Evolutionary conservation across 2,113 vertebrate genomes (phyloP), one percentile per base, ranked within the genome.

Genomic region (Platichthys flesus): DNA sequence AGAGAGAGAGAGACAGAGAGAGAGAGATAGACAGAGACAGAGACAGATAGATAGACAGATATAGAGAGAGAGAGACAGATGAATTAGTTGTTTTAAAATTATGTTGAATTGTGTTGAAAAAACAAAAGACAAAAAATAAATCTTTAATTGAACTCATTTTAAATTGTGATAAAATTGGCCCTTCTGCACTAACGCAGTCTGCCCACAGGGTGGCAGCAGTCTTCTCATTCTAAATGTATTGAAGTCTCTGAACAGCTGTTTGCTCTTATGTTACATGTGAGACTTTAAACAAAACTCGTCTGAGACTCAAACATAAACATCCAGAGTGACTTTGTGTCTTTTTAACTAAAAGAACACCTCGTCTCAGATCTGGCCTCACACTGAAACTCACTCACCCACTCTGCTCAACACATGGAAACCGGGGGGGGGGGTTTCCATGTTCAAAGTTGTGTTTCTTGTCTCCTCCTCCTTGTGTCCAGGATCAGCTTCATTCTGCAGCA

Each of bases 191-290:
- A 8, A 21, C n/a, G 10, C 20, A 18, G 14, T 23, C 3, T 52
- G 20, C 42, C 85, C 90, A 82, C 83, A 8, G 54, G 86, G n/a
- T 67, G 83, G 77, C 79, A 28, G 28, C 67, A 81, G 12, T 8
- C 20, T 2, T 13, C 24, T 3, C 0, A 3, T n/a, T 8, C 15
- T 20, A 4, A 9, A 26, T 6, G 45, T 0, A 4, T 13, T 4
- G 0, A 35, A 70, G 20, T 61, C 57, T 4, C 5, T n/a, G 2
- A 51, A 14, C 64, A 67, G 28, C 31, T 40, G 23, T 35, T 16
- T 21, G 28, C 18, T 31, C 0, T 12, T 40, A 5, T 42, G 1
- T 20, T 7, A 16, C 18, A 35, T 8, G 2, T 63, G 24, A 47
- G 8, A 37, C 2, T 35, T 42, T 5, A 23, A 23, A 56, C 13